Base-by-base conservation (phyloP, 1,140 invertebrate species). In the Brachionus angularis region DNA sequence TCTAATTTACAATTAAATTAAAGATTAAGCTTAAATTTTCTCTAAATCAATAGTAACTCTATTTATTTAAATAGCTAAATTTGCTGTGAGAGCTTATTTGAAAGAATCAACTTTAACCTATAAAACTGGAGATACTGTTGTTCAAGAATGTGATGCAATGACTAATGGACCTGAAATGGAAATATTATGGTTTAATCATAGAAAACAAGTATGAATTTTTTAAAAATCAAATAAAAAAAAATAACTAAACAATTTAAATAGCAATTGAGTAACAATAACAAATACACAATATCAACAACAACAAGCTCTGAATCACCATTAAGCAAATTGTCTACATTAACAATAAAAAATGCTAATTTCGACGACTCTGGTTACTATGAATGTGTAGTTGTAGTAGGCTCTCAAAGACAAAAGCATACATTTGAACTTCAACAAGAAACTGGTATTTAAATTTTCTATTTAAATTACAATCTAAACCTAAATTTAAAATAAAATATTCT, bases 171-270 rank as follows among this genome's bases (percentile, higher is more conserved):
- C 36, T 25, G 8, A 39, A 8, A 39, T 58, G 16, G 53, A 58
- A 25, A 39, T 58, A 10, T 39, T 39, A 58, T 58, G 53, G 53
- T 58, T 10, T 29, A n/a, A 33, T 18, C 53, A 16, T 3, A 58
- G 53, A 39, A 58, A 42, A 27, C 53, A 58, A 58, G 53, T 39
- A 58, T n/a, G n/a, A n/a, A n/a, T n/a, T n/a, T n/a, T n/a, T n/a
- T n/a, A n/a, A n/a, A n/a, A n/a, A n/a, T n/a, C n/a, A n/a, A n/a
- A n/a, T n/a, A n/a, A n/a, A n/a, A n/a, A n/a, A n/a, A n/a, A n/a
- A n/a, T n/a, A n/a, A n/a, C n/a, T n/a, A n/a, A n/a, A n/a, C n/a
- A n/a, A n/a, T n/a, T n/a, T n/a, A n/a, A n/a, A n/a, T n/a, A n/a
- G n/a, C n/a, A n/a, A 58, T 58, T 39, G 1, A 39, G 21, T 58